Evolutionary conservation across 1,140 invertebrate species (phyloP).

Genomic region (Parasteatoda tepidariorum): DNA sequence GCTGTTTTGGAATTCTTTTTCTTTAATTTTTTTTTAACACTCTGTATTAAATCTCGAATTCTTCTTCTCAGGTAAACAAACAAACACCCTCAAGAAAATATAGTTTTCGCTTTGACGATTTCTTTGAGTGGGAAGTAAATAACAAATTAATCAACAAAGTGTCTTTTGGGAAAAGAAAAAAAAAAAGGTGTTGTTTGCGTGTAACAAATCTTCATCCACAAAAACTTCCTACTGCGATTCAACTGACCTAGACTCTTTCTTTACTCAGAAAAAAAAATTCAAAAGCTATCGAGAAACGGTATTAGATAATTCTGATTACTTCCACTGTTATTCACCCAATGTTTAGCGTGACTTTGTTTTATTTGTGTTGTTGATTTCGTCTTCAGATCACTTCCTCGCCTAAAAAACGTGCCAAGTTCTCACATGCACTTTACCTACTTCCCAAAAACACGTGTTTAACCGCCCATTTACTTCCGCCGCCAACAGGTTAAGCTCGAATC

Average conservation of each 20-base stretch:
- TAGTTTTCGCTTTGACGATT: too few species aligned
- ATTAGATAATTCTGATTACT: background rate
- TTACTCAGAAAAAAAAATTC: background rate
- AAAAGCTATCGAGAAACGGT: background rate
- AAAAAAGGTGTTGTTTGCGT: too few species aligned
- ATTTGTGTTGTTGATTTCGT: background rate
- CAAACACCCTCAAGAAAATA: too few species aligned
- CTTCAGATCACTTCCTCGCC: conserved; percentile 24
- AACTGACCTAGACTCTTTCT: conserved; percentile 26
- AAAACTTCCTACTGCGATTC: conserved; percentile 3
- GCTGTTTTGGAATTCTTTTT: too few species aligned
- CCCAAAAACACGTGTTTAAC: conserved; percentile 8
- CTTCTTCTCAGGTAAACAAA: too few species aligned
- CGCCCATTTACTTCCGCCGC: conserved; percentile 9
- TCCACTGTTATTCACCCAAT: background rate
- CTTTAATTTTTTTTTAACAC: too few species aligned
- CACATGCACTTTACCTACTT: background rate
- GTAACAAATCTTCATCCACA: too few species aligned
- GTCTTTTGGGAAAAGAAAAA: too few species aligned
- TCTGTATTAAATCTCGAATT: too few species aligned
- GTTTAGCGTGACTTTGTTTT: background rate
- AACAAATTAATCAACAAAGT: too few species aligned
- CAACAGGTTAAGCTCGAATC: background rate
- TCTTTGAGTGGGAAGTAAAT: too few species aligned
- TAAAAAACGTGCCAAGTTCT: background rate